Conservation (phyloP, 2,888 invertebrate genomes). For the Coelinius sp. region DNA sequence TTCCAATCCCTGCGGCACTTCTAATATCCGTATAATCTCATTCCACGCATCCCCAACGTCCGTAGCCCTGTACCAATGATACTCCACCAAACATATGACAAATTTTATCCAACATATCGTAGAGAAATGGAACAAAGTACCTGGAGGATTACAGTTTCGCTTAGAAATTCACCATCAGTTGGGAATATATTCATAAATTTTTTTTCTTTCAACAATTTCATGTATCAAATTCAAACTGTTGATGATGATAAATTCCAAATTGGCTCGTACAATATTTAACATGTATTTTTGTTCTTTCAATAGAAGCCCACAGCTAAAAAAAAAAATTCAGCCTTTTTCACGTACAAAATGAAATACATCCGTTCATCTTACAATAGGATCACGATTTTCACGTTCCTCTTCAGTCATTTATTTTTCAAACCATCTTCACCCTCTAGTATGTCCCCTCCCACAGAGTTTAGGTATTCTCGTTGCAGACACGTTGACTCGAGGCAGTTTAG, state of each 20-base stretch:
- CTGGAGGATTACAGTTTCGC: conserved; percentile 35
- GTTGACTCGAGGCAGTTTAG: conserved; percentile 59
- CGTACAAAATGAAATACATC: conserved; percentile 10
- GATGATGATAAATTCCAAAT: background rate
- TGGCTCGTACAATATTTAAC: background rate
- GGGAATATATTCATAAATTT: background rate
- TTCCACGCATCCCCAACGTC: conserved; percentile 39
- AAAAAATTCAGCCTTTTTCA: background rate
- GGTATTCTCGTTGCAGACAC: conserved; percentile 58
- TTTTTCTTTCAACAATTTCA: background rate
- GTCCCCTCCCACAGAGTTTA: conserved; percentile 39
- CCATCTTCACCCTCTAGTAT: conserved; percentile 5
- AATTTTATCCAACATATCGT: conserved; percentile 20
- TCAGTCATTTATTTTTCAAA: conserved; percentile 16
- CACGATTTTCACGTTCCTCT: conserved; percentile 22
- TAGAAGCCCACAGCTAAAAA: conserved; percentile 10
- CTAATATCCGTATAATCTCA: conserved; percentile 47
- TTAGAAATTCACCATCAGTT: conserved; percentile 14
- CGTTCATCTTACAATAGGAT: conserved; percentile 3
- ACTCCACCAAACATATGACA: conserved; percentile 32
- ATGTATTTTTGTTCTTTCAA: background rate
- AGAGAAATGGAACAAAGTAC: conserved; percentile 42
- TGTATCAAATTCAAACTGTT: background rate
- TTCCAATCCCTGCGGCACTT: conserved; percentile 33
- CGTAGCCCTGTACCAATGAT: background rate